Conservation (phyloP, 1,140 invertebrate genomes). For the Drosophila yakuba region DNA sequence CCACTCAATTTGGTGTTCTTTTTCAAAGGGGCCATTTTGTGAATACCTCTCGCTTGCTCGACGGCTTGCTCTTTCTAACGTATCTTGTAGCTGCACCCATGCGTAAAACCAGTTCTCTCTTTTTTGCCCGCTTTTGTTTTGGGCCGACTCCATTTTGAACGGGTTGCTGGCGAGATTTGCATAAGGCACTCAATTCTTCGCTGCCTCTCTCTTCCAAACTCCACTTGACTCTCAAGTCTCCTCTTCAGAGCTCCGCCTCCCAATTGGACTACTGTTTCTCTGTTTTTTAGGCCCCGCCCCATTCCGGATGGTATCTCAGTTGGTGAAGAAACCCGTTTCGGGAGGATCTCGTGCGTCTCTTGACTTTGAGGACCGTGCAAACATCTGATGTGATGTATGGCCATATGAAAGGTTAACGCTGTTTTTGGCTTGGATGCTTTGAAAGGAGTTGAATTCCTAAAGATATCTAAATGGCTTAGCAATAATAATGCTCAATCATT, state of each 20-base stretch:
- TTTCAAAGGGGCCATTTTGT: constrained; percentile 64
- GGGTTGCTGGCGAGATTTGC: constrained; percentile 53
- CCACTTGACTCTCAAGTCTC: not conserved
- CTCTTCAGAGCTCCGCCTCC: constrained; percentile 21
- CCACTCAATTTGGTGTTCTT: constrained; percentile 12
- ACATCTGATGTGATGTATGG: constrained; percentile 23
- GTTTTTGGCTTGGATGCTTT: not conserved
- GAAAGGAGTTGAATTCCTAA: not conserved
- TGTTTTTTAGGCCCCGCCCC: constrained; percentile 13
- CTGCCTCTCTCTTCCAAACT: constrained; percentile 11
- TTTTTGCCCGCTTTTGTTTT: constrained; percentile 54
- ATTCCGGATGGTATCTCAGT: not conserved
- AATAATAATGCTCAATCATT: not conserved
- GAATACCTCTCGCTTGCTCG: constrained; percentile 2
- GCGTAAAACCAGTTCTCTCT: constrained; percentile 76
- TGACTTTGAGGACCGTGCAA: constrained; percentile 13
- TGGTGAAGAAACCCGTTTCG: constrained; percentile 26
- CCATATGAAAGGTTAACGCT: constrained; percentile 29
- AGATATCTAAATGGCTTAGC: not conserved
- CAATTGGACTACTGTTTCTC: not conserved
- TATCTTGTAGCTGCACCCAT: constrained; percentile 61
- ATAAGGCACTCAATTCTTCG: constrained; percentile 39
- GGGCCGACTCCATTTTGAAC: constrained; percentile 71
- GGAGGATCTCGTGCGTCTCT: constrained; percentile 3
- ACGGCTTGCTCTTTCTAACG: constrained; percentile 46